These are phyloP conservation scores for Mustelus asterias DNA, from an alignment of 2,113 vertebrate species.

Conservation along the genomic window DNA sequence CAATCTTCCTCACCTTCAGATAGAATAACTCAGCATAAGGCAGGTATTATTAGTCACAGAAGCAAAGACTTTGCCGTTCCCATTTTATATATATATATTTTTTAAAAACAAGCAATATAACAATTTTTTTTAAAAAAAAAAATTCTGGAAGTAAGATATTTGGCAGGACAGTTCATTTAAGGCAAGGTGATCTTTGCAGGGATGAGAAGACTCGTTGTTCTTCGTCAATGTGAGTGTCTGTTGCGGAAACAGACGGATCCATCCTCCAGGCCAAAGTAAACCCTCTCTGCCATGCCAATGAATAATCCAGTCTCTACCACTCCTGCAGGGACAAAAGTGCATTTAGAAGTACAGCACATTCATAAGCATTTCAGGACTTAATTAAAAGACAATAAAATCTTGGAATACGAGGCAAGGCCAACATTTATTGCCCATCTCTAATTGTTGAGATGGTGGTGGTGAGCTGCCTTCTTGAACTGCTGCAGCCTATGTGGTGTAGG, in stretches of 20 bases:
- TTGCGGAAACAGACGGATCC: conserved; percentile 73
- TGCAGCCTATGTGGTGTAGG: not conserved
- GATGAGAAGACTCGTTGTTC: fast-evolving
- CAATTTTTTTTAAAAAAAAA: not conserved
- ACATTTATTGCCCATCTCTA: not conserved
- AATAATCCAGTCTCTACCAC: conserved; percentile 97
- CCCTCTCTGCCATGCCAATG: conserved; percentile 80
- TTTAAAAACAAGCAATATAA: not conserved
- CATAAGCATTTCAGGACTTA: not conserved
- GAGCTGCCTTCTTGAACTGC: not conserved
- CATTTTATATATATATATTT: not conserved
- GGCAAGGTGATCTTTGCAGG: not conserved
- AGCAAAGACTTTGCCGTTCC: no score
- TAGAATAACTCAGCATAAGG: not conserved
- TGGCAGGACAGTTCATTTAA: conserved; percentile 15
- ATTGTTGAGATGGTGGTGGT: not conserved
- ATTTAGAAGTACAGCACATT: conserved; percentile 4
- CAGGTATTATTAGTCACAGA: not conserved
- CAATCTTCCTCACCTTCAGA: not conserved
- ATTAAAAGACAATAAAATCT: not conserved
- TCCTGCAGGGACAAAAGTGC: conserved; percentile 53
- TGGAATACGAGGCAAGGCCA: not conserved
- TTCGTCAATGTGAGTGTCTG: conserved; percentile 56
- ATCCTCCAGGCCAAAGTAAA: conserved; percentile 92
- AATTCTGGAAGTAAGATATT: not conserved